Evolutionary conservation across 2,113 vertebrate species (phyloP), one percentile per base, ranked within the genome.

Genomic region (Maccullochella peelii): DNA sequence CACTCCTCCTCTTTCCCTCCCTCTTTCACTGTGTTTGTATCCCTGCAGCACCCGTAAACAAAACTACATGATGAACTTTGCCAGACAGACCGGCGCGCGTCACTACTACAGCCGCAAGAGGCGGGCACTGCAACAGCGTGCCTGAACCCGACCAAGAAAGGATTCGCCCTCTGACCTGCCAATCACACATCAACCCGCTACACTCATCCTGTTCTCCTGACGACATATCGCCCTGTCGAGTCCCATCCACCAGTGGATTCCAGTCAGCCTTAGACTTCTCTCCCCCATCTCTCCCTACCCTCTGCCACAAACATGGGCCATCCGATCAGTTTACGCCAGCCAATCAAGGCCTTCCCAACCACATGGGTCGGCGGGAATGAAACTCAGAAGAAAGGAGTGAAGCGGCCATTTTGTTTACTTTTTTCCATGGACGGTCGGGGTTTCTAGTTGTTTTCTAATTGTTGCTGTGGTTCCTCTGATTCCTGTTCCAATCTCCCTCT

Each of bases 31-130:
- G 82, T 94, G 93, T 90, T 86, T 95, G 71, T 89, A 20, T 80
- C 82, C 91, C 94, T 83, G 93, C 96, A 99, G 98, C 96, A 99
- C 98, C 92, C 98, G 98, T 85, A 99, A 99, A 96, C 97, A 99
- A 96, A 99, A 98, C 97, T 99, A 99, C 96, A 99, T 99, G 98
- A 98, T 99, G 98, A 99, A 98, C 97, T 99, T 97, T 97, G 98
- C 98, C 96, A 96, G 98, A 91, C 98, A 99, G 96, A 97, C 97
- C 93, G 97, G 96, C 92, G 94, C 97, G 92, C 97, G 97, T 90
- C 98, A 98, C 95, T 98, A 98, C 96, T 99, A 98, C 97, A 99
- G 95, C 95, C 97, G 98, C 96, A 98, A 98, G 96, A 96, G 97
- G 95, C 97, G 98, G 95, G 97, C 97, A 89, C 96, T 99, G 95